Conservation (phyloP, 1,140 invertebrate genomes). For the Sminthurinus signatus region DNA sequence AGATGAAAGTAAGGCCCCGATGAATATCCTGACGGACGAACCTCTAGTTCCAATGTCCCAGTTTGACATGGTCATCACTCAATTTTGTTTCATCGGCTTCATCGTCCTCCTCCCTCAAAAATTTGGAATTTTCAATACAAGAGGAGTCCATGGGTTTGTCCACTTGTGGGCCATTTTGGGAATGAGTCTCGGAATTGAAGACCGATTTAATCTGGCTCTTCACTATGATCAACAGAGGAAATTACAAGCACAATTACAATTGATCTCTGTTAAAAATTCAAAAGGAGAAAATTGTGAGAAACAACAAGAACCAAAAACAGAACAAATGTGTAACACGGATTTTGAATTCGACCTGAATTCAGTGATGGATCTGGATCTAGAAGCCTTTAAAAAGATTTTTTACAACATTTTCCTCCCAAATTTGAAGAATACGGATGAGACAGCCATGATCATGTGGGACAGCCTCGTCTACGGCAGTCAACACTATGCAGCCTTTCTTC, state of each 20-base stretch:
- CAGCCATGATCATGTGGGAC: conserved; percentile 18
- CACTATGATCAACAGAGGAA: no score
- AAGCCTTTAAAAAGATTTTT: conserved; percentile 13
- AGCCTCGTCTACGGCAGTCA: conserved; percentile 19
- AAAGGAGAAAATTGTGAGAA: neutral
- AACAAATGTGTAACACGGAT: no score
- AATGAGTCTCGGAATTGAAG: conserved; percentile 28
- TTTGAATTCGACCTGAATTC: no score
- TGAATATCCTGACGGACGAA: conserved; percentile 23
- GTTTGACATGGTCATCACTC: conserved; percentile 37
- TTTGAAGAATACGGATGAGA: conserved; percentile 22
- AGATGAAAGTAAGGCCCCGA: conserved; percentile 15
- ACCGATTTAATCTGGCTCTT: conserved; percentile 35
- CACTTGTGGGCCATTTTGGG: conserved; percentile 34
- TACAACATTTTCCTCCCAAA: conserved; percentile 28
- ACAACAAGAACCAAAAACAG: neutral
- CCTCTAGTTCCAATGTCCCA: conserved; percentile 28
- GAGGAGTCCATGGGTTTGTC: conserved; percentile 26
- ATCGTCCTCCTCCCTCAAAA: conserved; percentile 22
- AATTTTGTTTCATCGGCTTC: conserved; percentile 35
- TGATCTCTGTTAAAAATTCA: no score
- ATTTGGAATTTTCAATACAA: conserved; percentile 19
- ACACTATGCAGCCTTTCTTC: conserved; percentile 23
- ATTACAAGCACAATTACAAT: no score
- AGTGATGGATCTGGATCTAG: no score